phyloP scores from a whole-genome alignment of 2,888 invertebrate species.

The Dioctria rufipes region DNA sequence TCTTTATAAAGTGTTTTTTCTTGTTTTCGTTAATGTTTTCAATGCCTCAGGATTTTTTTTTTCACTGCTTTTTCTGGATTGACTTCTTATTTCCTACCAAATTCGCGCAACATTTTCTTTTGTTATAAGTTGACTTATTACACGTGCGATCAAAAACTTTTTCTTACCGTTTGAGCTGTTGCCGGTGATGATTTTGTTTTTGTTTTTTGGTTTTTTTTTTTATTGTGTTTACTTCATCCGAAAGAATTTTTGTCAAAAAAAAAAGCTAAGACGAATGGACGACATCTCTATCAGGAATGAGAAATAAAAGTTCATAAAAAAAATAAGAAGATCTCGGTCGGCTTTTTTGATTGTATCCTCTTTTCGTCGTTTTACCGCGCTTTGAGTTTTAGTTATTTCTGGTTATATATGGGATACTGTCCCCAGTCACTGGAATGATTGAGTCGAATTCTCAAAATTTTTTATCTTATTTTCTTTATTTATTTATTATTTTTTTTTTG shows the following conservation, averaged over 20 bases:
- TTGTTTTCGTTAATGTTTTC: too few relatives aligned
- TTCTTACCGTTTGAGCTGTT: neutral
- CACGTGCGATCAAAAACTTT: neutral
- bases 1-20: neutral
- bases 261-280: neutral
- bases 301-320: too few relatives aligned
- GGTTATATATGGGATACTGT: too few relatives aligned
- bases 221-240: neutral
- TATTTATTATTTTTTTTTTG: neutral
- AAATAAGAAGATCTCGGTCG: neutral
- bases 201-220: neutral
- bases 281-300: constrained; percentile 4
- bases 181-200: neutral
- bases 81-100: neutral
- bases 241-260: neutral
- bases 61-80: too few relatives aligned
- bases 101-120: neutral
- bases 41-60: too few relatives aligned
- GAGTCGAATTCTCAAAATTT: neutral
- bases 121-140: neutral
- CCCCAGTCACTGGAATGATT: too few relatives aligned
- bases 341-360: neutral
- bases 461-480: neutral
- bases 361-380: neutral
- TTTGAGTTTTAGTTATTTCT: too few relatives aligned